Evolutionary conservation across 2,797 vertebrate genomes (phyloP), one percentile per base, ranked within the genome.

Genomic region (Chanos chanos): DNA sequence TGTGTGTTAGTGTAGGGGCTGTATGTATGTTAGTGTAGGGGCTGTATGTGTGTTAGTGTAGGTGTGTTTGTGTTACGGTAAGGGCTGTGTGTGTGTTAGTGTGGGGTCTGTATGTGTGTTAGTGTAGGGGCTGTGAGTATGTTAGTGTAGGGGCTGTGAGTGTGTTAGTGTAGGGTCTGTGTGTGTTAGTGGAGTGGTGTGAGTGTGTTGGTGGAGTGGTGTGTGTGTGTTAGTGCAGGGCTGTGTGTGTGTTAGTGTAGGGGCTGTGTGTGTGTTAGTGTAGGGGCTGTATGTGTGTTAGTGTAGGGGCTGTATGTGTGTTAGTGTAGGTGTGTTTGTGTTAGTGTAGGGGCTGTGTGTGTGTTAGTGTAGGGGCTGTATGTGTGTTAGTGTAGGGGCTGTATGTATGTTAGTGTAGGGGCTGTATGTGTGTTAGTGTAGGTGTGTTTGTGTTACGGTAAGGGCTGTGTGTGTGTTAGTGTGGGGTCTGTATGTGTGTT

Each of bases 1-100:
- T n/a, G n/a, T n/a, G n/a, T n/a, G n/a, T 76, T 75, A 72, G 78
- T 76, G 71, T 33, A n/a, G 48, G n/a, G 67, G 69, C 64, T 66
- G 51, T 59, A 57, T 30, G 59, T 7, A 25, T 58, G 66, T 68
- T 69, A 3, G 18, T 61, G 63, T 61, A 59, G 33, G 16, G 36
- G 25, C 57, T 33, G 7, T 30, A 18, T 21, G 61, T 44, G 19
- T 1, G 4, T 19, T 54, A 53, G 45, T 30, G 9, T 19, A 7
- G 16, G 4, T 15, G 41, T 55, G 47, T n/a, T n/a, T n/a, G n/a
- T n/a, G n/a, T n/a, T n/a, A n/a, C n/a, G n/a, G n/a, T n/a, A n/a
- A n/a, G n/a, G 9, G 25, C 57, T 33, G 7, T 30, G 18, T 21
- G 61, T 44, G 19, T 1, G 4, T 19, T 54, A 53, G 45, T 30